Base-by-base conservation (phyloP, 2,888 invertebrate species). In the Leucophenga montana region DNA sequence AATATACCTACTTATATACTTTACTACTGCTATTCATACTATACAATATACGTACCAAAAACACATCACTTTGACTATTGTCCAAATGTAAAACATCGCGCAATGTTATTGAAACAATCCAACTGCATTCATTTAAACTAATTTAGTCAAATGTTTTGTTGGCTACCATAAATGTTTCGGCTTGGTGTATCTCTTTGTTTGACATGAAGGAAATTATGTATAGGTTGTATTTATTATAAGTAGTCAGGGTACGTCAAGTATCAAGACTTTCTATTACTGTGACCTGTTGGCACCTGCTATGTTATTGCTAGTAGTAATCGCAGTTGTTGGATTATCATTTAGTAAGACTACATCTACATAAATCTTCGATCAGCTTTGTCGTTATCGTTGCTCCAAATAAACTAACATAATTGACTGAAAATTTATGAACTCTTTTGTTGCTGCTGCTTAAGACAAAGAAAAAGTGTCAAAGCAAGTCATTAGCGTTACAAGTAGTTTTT, bases 381-480 rank as follows among this genome's bases (percentile, higher is more conserved):
- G 61, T 39, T 20, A 39, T 61, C 83, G 83, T 81, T 84, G 84
- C 84, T 81, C 81, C 78, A 81, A 79, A 83, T 85, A 85, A 85
- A 85, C 78, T 80, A 85, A 84, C 85, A 85, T 83, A 83, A 83
- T 85, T 85, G 77, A 79, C 75, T 68, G 69, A 75, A 73, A 79
- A 85, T 83, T 85, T 83, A 83, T 83, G 82, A 70, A 54, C 22
- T 16, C 44, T 61, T 31, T 57, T 44, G 16, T 62, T 39, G 62
- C 14, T 31, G 71, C 69, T 73, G 70, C 20, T 67, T 83, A 82
- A 84, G 75, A 80, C 82, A 84, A 82, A 78, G 77, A 73, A 75
- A 75, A 83, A 84, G 85, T 83, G 82, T 83, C 85, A 83, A 82
- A 85, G 84, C 82, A 83, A 82, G 85, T 85, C 82, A 83, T 83